phyloP scores from a whole-genome alignment of 64 coral and sea anemone species.

The Dendronephthya gigantea region DNA sequence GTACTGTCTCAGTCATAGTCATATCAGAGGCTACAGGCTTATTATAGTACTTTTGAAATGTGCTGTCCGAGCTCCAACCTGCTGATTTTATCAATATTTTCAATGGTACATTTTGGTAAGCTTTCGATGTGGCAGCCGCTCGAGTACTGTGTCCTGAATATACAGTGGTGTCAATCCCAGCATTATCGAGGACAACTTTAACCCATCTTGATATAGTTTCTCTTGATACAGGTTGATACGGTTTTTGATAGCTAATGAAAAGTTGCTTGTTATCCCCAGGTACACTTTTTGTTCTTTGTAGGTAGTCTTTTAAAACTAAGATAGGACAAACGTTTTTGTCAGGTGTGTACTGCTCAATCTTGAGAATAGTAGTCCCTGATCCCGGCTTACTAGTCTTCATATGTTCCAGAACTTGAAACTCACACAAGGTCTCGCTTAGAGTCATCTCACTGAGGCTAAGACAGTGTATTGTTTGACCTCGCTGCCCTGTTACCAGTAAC shows the following conservation, averaged over 20 bases:
- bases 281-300: neutral
- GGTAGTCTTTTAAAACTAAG: neutral
- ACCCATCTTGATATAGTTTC: slow-evolving; percentile 6
- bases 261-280: neutral
- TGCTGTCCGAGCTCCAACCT: no score
- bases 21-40: no score
- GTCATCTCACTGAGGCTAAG: neutral
- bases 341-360: neutral
- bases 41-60: no score
- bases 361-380: neutral
- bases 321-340: neutral
- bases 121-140: neutral
- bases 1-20: no score
- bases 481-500: neutral
- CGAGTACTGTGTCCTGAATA: neutral
- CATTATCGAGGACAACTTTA: neutral
- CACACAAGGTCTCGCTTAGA: neutral
- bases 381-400: no score
- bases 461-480: neutral
- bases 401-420: neutral
- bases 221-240: neutral
- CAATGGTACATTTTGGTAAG: neutral
- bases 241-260: no score
- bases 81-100: neutral
- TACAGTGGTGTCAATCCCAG: neutral